Conservation (phyloP, 2,797 vertebrate species). For the Sarcoramphus papa region DNA sequence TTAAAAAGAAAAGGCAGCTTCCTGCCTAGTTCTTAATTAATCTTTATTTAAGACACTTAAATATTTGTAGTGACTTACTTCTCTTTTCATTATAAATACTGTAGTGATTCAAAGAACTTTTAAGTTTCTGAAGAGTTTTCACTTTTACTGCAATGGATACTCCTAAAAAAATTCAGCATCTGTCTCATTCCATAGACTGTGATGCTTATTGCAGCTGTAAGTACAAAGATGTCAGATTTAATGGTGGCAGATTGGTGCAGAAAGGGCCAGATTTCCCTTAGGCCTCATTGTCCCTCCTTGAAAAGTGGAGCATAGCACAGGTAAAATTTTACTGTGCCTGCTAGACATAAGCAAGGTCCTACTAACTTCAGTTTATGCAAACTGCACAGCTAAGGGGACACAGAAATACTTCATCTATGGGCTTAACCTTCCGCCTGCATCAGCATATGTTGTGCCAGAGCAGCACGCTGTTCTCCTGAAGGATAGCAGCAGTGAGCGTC, state of each 20-base stretch:
- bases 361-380: background rate
- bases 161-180: background rate
- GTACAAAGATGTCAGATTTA: background rate
- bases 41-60: constrained; percentile 22
- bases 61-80: background rate
- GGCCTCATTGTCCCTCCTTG: background rate
- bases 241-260: background rate
- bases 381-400: background rate
- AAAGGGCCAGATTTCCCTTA: background rate
- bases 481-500: background rate
- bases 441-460: background rate
- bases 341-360: background rate
- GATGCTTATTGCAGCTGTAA: background rate
- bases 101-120: background rate
- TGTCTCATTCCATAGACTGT: background rate
- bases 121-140: background rate
- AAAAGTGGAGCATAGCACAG: background rate
- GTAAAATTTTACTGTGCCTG: background rate
- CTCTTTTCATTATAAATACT: background rate
- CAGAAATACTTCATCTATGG: background rate
- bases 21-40: constrained; percentile 5
- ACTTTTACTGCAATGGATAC: background rate
- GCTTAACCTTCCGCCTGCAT: background rate
- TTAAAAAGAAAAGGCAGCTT: constrained; percentile 27
- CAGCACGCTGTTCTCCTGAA: background rate